Evolutionary conservation across 2,888 invertebrate genomes (phyloP), one percentile per base, ranked within the genome.

Genomic region (Cerastis leucographa): DNA sequence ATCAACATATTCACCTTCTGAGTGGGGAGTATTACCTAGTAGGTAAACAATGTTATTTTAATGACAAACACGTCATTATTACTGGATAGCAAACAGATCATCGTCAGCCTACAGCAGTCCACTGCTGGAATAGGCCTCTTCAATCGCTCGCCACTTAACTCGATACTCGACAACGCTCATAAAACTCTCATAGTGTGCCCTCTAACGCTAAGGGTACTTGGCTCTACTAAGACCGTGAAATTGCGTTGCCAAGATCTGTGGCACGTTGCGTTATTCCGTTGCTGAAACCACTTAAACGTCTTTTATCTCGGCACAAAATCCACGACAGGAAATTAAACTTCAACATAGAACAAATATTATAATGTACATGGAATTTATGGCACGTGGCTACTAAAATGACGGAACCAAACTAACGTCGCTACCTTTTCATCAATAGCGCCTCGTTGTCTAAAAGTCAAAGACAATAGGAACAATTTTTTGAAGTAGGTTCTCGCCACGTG

Each of bases 261-360:
- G 42, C 8, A n/a, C 42, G 64, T 42, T 64, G n/a, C 64, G 64
- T 64, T 14, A 64, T 64, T 64, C n/a, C 42, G n/a, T 42, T 42
- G 56, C 35, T 35, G 54, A 62, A 40, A 42, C 64, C 42, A 64
- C 40, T n/a, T 22, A 40, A n/a, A 42, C n/a, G 64, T 42, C 42
- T 64, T 64, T n/a, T n/a, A 64, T 64, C n/a, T 42, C n/a, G 14
- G 14, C 64, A n/a, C 42, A 64, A 64, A 14, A n/a, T n/a, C 64
- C n/a, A 42, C n/a, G 3, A n/a, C 42, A 42, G 42, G 40, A 64
- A 42, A n/a, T 42, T 42, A 42, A 62, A 62, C 62, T 40, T 40
- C n/a, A 62, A 42, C 40, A 35, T 22, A 62, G 40, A 62, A 61
- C 35, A 5, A 9, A 59, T 1, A 4, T 22, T 25, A 35, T 35